These are phyloP conservation scores for Apamea sordens DNA, from an alignment of 2,888 invertebrate genomes.

Conservation along the genomic window DNA sequence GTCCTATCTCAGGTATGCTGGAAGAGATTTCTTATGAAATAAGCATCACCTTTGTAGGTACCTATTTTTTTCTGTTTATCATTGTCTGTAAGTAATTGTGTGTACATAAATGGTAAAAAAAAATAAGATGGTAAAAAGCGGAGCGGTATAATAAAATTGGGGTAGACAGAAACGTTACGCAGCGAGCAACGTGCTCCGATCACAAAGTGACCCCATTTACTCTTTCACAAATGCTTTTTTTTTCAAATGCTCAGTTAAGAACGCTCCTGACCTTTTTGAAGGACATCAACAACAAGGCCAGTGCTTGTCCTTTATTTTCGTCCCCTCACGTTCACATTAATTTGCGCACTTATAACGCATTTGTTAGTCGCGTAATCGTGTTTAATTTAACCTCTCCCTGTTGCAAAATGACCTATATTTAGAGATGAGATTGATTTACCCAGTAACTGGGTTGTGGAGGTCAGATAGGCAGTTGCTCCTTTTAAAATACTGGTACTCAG, in stretches of 20 bases:
- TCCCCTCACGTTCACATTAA: not conserved
- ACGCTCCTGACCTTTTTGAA: slow-evolving; percentile 20
- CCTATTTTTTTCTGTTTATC: too few relatives aligned
- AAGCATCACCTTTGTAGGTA: too few relatives aligned
- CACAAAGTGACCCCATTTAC: slow-evolving; percentile 14
- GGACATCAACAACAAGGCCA: slow-evolving; percentile 12
- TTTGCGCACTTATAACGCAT: not conserved
- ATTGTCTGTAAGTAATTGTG: too few relatives aligned
- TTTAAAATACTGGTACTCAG: too few relatives aligned
- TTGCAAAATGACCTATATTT: not conserved
- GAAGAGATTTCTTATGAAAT: too few relatives aligned
- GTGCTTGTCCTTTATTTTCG: not conserved
- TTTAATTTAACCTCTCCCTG: not conserved
- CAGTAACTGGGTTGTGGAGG: too few relatives aligned
- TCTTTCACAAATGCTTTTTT: not conserved
- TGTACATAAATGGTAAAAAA: too few relatives aligned
- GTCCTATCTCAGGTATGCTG: too few relatives aligned
- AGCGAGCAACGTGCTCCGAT: not conserved
- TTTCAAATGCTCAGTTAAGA: not conserved
- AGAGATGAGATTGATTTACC: too few relatives aligned
- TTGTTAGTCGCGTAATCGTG: not conserved
- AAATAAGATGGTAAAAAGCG: not conserved
- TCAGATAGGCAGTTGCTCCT: too few relatives aligned
- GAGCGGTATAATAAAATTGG: slow-evolving; percentile 1
- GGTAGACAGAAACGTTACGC: slow-evolving; percentile 8